These are phyloP conservation scores for Clarias platycephalus DNA, from an alignment of 2,797 vertebrate genomes.

Conservation along the genomic window DNA sequence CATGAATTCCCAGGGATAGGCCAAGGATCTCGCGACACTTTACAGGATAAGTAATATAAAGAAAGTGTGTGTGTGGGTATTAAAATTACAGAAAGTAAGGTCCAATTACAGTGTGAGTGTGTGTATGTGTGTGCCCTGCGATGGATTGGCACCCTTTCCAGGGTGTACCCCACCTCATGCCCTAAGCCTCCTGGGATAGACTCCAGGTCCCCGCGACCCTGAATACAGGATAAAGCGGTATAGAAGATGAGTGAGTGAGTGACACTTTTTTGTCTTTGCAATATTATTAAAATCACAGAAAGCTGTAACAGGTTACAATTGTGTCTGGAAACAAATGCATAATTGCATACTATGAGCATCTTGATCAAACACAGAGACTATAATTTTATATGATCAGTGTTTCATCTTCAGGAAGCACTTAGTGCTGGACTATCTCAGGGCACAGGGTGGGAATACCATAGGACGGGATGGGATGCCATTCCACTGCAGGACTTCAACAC, in stretches of 20 bases:
- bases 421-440: not conserved
- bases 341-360: not conserved
- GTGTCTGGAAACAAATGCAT: not conserved
- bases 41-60: too few relatives aligned
- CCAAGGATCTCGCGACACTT: too few relatives aligned
- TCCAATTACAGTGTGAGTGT: not conserved
- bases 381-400: not conserved
- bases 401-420: constrained; percentile 1
- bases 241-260: too few relatives aligned
- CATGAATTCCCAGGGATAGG: too few relatives aligned
- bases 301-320: not conserved
- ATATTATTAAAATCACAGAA: not conserved
- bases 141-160: too few relatives aligned
- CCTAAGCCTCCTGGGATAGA: too few relatives aligned
- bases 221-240: too few relatives aligned
- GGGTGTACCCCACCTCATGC: too few relatives aligned
- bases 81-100: not conserved
- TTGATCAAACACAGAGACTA: not conserved
- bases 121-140: too few relatives aligned
- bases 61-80: not conserved
- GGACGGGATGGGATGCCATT: not conserved
- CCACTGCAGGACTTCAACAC: not conserved
- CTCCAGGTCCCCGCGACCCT: too few relatives aligned
- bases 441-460: not conserved
- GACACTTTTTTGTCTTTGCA: not conserved